Conservation (phyloP, 2,888 invertebrate species). For the Agriopis aurantiaria region DNA sequence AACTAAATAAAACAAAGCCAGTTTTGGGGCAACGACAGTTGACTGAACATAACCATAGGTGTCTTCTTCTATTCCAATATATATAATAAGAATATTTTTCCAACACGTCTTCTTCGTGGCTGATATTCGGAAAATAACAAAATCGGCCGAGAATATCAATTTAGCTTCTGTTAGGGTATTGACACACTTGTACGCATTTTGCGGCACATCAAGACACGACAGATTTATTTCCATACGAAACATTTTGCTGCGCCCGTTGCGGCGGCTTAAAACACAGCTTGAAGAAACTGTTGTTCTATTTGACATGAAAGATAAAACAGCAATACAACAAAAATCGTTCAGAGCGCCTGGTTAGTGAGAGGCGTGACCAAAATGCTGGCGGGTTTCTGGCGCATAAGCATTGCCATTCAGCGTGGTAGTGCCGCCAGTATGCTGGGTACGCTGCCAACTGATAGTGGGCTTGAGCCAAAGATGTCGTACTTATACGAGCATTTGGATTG, state of each 20-base stretch:
- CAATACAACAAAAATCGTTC: too few species aligned
- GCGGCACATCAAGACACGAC: neutral
- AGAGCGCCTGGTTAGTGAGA: too few species aligned
- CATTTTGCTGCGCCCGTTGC: neutral
- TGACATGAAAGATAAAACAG: too few species aligned
- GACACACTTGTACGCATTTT: neutral
- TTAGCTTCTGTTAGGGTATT: slow-evolving; percentile 6
- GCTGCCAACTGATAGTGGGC: too few species aligned
- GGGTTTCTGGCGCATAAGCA: too few species aligned
- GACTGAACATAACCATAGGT: neutral
- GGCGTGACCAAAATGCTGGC: too few species aligned
- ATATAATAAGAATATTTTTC: slow-evolving; percentile 23
- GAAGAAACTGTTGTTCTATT: too few species aligned
- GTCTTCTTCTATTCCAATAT: slow-evolving; percentile 6
- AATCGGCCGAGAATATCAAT: slow-evolving; percentile 29
- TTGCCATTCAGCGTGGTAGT: too few species aligned
- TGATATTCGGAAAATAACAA: slow-evolving; percentile 28
- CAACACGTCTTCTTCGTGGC: slow-evolving; percentile 16
- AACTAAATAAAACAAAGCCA: neutral
- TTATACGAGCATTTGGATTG: too few species aligned
- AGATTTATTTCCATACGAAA: neutral
- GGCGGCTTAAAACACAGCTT: too few species aligned
- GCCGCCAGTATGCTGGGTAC: too few species aligned
- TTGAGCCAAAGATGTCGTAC: too few species aligned
- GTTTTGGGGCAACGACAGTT: slow-evolving; percentile 1